Conservation (phyloP, 2,797 vertebrate species). For the Neostethus bicornis region DNA sequence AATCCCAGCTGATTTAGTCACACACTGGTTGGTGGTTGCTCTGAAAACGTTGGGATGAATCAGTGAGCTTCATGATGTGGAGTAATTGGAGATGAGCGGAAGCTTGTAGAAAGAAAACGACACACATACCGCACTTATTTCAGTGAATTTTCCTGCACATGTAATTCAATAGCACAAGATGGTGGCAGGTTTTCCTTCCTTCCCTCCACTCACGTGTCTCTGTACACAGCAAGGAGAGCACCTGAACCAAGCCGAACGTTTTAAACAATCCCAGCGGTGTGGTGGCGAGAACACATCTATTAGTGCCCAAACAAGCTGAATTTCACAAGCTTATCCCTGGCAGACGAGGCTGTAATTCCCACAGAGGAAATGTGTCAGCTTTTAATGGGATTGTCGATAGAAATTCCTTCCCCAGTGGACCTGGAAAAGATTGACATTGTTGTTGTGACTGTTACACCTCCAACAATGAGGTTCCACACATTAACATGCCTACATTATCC, state of each 20-base stretch:
- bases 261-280: conserved; percentile 28
- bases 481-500: conserved; percentile 54
- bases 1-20: conserved; percentile 30
- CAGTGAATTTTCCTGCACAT: not conserved
- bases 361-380: conserved; percentile 69
- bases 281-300: conserved; percentile 39
- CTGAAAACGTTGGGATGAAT: not conserved
- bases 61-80: conserved; percentile 9
- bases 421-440: conserved; percentile 68
- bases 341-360: conserved; percentile 73
- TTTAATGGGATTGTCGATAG: conserved; percentile 74
- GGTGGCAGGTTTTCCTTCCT: conserved; percentile 14
- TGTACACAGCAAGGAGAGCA: conserved; percentile 32
- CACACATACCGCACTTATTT: not conserved
- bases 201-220: conserved; percentile 12
- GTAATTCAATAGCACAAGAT: conserved; percentile 18
- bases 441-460: conserved; percentile 65
- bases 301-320: conserved; percentile 41
- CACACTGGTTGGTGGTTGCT: conserved; percentile 4
- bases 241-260: conserved; percentile 30
- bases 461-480: conserved; percentile 52
- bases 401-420: conserved; percentile 67
- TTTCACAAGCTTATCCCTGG: conserved; percentile 59
- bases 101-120: conserved; percentile 15
- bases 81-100: conserved; percentile 40